phyloP scores from a whole-genome alignment of 2,797 vertebrate genomes.

The Hoplostethus atlanticus region DNA sequence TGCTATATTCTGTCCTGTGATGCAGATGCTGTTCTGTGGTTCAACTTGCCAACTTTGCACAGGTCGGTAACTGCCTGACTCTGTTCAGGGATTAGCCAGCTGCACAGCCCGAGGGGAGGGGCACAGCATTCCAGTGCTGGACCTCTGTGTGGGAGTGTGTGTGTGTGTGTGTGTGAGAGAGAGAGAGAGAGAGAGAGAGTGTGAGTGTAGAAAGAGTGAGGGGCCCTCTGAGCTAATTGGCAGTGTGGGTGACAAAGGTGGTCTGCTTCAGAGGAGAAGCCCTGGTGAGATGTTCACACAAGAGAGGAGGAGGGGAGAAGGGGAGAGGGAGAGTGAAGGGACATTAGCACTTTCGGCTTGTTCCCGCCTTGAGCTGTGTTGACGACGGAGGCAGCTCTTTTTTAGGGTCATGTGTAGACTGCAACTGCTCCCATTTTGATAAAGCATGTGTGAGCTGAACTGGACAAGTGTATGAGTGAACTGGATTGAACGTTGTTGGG shows the following conservation, averaged over 20 bases:
- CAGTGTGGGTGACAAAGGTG: conserved; percentile 91
- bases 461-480: conserved; percentile 8
- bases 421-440: conserved; percentile 14
- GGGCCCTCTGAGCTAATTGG: conserved; percentile 91
- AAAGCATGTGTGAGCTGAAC: conserved; percentile 4
- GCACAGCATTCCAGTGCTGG: conserved; percentile 80
- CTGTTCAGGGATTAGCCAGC: conserved; percentile 79
- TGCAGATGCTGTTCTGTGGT: conserved; percentile 20
- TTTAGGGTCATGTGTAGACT: conserved; percentile 5
- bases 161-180: conserved; percentile 31
- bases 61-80: conserved; percentile 56
- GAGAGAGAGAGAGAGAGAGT: too few species aligned
- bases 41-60: conserved; percentile 41
- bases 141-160: conserved; percentile 74
- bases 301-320: conserved; percentile 41
- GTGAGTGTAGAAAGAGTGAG: conserved; percentile 61
- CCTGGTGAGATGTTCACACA: conserved; percentile 79
- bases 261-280: conserved; percentile 87
- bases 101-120: conserved; percentile 76
- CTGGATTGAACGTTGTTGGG: conserved; percentile 7
- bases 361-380: conserved; percentile 20
- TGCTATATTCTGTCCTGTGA: background rate
- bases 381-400: conserved; percentile 13
- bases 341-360: conserved; percentile 38
- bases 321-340: conserved; percentile 30